These are phyloP conservation scores for Bagarius yarrelli DNA, from an alignment of 2,113 vertebrate species.

Conservation along the genomic window DNA sequence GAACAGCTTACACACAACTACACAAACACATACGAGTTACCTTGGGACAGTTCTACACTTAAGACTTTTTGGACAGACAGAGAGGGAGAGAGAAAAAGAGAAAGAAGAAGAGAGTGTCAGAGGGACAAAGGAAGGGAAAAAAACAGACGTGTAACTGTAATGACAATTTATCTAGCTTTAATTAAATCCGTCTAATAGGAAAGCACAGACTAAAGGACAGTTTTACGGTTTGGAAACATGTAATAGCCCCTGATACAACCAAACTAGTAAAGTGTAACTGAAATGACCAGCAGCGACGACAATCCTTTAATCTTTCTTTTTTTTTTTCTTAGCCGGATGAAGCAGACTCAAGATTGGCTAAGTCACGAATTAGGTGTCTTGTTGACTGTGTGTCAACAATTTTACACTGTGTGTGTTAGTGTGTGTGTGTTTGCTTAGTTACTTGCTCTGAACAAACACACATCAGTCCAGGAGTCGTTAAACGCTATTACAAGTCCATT, in stretches of 20 bases:
- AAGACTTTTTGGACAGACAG: not conserved
- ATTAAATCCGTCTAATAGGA: not conserved
- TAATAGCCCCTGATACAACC: not conserved
- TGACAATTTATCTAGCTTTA: not conserved
- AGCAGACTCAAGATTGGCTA: not conserved
- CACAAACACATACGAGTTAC: not conserved
- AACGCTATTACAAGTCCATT: slow-evolving; percentile 12
- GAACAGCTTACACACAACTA: not conserved
- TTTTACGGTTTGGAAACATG: not conserved
- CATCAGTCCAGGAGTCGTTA: slow-evolving; percentile 2
- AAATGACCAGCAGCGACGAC: not conserved
- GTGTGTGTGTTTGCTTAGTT: slow-evolving; percentile 11
- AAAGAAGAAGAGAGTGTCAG: not conserved
- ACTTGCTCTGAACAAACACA: slow-evolving; percentile 15
- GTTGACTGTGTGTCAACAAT: not conserved
- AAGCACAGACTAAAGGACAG: not conserved
- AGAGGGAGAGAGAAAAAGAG: not conserved
- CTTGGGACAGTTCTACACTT: not conserved
- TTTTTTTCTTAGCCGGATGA: not conserved
- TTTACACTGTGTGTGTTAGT: not conserved
- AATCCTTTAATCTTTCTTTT: not conserved
- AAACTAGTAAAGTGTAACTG: not conserved
- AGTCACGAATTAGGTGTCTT: not conserved
- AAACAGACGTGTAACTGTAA: not conserved
- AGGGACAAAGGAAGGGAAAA: not conserved